phyloP scores from a whole-genome alignment of 1,140 invertebrate genomes.

The Ostrea edulis region DNA sequence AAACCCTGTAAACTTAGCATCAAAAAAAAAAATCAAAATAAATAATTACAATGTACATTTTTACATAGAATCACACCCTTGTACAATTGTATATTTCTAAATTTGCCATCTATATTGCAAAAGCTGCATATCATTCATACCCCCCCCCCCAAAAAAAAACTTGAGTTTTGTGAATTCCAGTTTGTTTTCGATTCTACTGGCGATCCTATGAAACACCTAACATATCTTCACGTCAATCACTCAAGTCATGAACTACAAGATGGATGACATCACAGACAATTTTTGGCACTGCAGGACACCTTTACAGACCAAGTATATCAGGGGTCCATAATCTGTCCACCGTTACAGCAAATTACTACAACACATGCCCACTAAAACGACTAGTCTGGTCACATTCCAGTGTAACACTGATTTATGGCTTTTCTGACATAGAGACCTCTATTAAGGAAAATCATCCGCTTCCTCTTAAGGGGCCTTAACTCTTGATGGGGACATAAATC shows the following conservation, averaged over 20 bases:
- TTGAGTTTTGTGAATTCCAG: too few species aligned
- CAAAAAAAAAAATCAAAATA: too few species aligned
- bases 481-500: not conserved
- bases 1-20: too few species aligned
- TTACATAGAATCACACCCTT: too few species aligned
- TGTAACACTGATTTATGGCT: slow-evolving; percentile 8
- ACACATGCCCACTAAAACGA: not conserved
- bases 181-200: too few species aligned
- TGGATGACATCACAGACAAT: not conserved
- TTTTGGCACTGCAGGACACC: not conserved
- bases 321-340: not conserved
- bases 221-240: not conserved
- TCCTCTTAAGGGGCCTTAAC: slow-evolving; percentile 13
- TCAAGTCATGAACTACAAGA: not conserved
- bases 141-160: too few species aligned
- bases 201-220: too few species aligned
- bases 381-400: not conserved
- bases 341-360: slow-evolving; percentile 18
- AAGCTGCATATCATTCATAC: too few species aligned
- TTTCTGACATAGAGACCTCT: not conserved
- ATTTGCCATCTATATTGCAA: too few species aligned
- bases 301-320: slow-evolving; percentile 5
- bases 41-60: too few species aligned
- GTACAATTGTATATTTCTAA: too few species aligned
- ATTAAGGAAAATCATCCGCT: slow-evolving; percentile 8